Evolutionary conservation across 2,113 vertebrate species (phyloP).

Genomic region (Thalassoma bifasciatum): DNA sequence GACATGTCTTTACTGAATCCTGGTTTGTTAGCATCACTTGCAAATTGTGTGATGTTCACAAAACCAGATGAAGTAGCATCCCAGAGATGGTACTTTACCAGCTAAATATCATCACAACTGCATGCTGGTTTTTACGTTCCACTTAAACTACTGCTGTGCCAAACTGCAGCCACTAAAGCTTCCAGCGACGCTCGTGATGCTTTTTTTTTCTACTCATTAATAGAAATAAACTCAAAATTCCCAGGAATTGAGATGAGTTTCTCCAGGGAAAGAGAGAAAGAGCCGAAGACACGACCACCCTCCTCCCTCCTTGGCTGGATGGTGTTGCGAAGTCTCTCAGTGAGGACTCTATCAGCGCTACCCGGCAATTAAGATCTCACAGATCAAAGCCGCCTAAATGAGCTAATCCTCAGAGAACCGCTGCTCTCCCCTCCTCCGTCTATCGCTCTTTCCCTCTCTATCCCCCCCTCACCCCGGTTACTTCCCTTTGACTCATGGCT

Average conservation of each 20-base stretch:
- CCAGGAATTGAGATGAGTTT: constrained; percentile 4
- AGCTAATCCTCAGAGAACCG: constrained; percentile 71
- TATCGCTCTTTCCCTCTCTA: constrained; percentile 17
- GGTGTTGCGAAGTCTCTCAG: constrained; percentile 48
- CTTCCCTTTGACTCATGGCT: constrained; percentile 68
- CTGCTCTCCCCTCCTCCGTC: constrained; percentile 44
- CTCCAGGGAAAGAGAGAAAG: constrained; percentile 3
- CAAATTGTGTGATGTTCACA: background rate
- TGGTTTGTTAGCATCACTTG: background rate
- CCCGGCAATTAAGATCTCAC: constrained; percentile 75
- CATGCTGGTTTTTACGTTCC: background rate
- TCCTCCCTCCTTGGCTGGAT: constrained; percentile 32
- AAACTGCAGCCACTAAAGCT: background rate
- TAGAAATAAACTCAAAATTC: background rate
- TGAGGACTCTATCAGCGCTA: constrained; percentile 66
- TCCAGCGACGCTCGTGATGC: background rate
- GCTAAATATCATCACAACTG: background rate
- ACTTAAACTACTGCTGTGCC: background rate
- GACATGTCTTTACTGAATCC: no score
- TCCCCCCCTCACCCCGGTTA: constrained; percentile 50
- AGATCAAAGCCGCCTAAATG: constrained; percentile 77
- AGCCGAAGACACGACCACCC: constrained; percentile 36
- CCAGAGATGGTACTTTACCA: background rate
- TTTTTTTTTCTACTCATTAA: constrained; percentile 5
- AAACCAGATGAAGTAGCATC: background rate